Conservation (phyloP, 2,113 vertebrate genomes). For the Eubucco bourcierii region DNA sequence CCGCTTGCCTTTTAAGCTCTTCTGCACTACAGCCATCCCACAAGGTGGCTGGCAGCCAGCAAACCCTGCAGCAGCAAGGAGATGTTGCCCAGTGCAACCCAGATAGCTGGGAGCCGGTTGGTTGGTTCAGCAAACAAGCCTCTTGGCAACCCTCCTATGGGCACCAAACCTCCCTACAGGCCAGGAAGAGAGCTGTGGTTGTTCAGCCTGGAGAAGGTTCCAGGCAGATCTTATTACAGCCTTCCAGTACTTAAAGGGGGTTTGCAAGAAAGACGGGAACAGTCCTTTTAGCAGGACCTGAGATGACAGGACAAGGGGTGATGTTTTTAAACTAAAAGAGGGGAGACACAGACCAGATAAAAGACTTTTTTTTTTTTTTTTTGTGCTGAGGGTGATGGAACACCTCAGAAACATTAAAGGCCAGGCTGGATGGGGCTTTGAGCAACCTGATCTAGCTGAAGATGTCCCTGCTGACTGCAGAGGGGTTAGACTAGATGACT, state of each 20-base stretch:
- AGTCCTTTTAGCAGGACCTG: neutral
- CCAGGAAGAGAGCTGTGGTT: neutral
- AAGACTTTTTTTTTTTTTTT: rapidly evolving
- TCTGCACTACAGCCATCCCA: neutral
- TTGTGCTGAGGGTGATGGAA: rapidly evolving
- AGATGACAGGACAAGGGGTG: neutral
- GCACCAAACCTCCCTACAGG: neutral
- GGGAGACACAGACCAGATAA: neutral
- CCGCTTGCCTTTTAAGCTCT: neutral
- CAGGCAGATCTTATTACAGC: rapidly evolving
- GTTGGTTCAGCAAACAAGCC: neutral
- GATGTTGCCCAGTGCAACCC: rapidly evolving
- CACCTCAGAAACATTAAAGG: neutral
- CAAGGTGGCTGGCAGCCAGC: neutral
- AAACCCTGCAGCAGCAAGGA: neutral
- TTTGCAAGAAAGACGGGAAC: neutral
- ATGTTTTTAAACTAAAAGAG: neutral
- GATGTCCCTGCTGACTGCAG: neutral
- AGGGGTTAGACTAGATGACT: neutral
- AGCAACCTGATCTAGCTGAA: neutral
- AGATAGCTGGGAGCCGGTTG: neutral
- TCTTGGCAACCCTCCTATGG: neutral
- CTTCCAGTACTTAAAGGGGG: neutral
- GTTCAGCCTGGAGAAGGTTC: neutral
- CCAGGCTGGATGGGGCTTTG: neutral